Evolutionary conservation across 2,797 vertebrate genomes (phyloP).

Genomic region (Halcyon leucocephala): DNA sequence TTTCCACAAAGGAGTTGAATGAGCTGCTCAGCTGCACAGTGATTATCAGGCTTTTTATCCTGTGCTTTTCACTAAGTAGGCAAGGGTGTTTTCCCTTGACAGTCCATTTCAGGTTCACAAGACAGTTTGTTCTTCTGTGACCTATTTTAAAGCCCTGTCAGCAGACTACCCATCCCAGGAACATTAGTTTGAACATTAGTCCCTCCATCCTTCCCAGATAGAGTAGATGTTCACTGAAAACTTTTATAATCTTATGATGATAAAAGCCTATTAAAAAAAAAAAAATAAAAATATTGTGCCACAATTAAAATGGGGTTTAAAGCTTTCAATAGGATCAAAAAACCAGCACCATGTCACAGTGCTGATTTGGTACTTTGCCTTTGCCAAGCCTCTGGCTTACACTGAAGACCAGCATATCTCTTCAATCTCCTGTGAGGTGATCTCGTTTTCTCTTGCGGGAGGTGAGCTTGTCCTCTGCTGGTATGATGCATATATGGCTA

Average conservation of each 20-base stretch:
- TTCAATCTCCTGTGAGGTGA: not conserved
- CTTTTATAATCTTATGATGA: not conserved
- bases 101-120: not conserved
- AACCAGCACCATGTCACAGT: not conserved
- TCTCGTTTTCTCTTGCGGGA: not conserved
- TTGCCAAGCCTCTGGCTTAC: not conserved
- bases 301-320: not conserved
- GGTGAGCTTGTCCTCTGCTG: not conserved
- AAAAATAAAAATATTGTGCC: not conserved
- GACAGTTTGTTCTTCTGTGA: not conserved
- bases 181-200: not conserved
- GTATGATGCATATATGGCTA: not conserved
- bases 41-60: not conserved
- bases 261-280: not conserved
- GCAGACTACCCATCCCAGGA: not conserved
- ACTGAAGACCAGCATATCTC: not conserved
- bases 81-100: not conserved
- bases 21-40: not conserved
- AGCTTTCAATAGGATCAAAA: not conserved
- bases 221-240: not conserved
- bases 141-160: slow-evolving; percentile 14
- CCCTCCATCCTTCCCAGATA: not conserved
- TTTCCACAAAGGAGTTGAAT: not conserved
- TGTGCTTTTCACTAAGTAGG: not conserved
- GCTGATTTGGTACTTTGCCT: not conserved